Percentiles rank a stretch among this genome's conserved stretches.
phyloP scores from a whole-genome alignment of 2,888 invertebrate species.

The Acronicta alni region DNA sequence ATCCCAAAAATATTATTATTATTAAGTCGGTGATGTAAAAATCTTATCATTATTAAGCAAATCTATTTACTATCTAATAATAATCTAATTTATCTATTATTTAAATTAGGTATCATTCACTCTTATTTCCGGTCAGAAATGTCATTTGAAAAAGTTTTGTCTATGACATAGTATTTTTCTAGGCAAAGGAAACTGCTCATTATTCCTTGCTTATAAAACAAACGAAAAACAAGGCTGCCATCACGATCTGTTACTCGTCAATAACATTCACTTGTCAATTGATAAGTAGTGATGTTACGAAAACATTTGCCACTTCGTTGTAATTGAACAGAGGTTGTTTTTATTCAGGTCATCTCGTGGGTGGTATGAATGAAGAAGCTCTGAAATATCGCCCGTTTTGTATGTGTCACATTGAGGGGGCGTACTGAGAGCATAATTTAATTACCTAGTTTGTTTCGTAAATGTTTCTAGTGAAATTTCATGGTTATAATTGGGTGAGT shows the following conservation, averaged over 20 bases:
- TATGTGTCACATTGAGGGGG: conserved; percentile 54
- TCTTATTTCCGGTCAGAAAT: conserved; percentile 8
- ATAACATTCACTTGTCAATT: conserved; percentile 56
- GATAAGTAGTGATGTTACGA: conserved; percentile 54
- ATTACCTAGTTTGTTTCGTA: conserved; percentile 39
- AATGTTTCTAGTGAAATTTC: conserved; percentile 28
- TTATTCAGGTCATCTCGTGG: conserved; percentile 66
- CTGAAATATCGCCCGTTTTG: conserved; percentile 57
- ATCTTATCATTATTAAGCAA: too few relatives aligned
- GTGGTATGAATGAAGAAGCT: conserved; percentile 47
- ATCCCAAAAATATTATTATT: too few relatives aligned
- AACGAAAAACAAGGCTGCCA: conserved; percentile 18
- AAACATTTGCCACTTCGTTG: conserved; percentile 48
- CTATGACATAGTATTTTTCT: conserved; percentile 3
- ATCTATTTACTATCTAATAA: too few relatives aligned
- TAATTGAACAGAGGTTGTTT: conserved; percentile 64
- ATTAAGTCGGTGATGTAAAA: too few relatives aligned
- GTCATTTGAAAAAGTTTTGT: not conserved
- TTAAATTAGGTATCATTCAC: conserved; percentile 13
- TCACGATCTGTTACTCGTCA: conserved; percentile 48
- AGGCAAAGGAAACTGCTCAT: conserved; percentile 18
- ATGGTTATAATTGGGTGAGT: conserved; percentile 35
- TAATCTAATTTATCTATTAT: too few relatives aligned
- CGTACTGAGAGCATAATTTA: conserved; percentile 50
- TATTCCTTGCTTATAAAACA: conserved; percentile 6